These are phyloP conservation scores for Anoncus sp. DNA, from an alignment of 2,888 invertebrate species.

Conservation along the genomic window DNA sequence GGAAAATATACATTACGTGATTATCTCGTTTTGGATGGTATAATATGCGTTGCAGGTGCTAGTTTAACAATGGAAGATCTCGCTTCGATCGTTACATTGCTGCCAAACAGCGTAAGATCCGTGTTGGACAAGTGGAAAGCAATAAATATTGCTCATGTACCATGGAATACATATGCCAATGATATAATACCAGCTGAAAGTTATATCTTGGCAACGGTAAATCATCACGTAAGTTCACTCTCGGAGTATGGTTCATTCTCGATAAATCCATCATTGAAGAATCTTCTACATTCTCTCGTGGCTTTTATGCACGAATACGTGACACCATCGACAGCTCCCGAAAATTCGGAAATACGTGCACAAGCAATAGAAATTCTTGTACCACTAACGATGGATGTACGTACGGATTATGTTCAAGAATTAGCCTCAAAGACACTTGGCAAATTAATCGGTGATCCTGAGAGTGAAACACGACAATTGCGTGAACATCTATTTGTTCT, in stretches of 20 bases:
- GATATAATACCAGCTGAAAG: slow-evolving; percentile 94
- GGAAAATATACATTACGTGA: slow-evolving; percentile 83
- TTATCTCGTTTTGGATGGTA: slow-evolving; percentile 82
- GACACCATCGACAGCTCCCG: slow-evolving; percentile 84
- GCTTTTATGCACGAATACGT: slow-evolving; percentile 87
- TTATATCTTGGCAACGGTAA: slow-evolving; percentile 90
- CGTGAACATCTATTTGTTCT: slow-evolving; percentile 87
- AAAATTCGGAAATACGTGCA: slow-evolving; percentile 87
- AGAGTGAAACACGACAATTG: slow-evolving; percentile 88
- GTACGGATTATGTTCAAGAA: slow-evolving; percentile 90
- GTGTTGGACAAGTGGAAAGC: slow-evolving; percentile 87
- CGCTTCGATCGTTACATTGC: slow-evolving; percentile 83
- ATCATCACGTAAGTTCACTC: slow-evolving; percentile 87
- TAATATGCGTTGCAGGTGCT: slow-evolving; percentile 81
- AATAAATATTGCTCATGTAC: slow-evolving; percentile 85
- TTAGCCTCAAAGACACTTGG: slow-evolving; percentile 87
- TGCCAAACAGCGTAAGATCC: slow-evolving; percentile 85
- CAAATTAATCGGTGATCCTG: slow-evolving; percentile 86
- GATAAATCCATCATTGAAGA: slow-evolving; percentile 87
- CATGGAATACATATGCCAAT: slow-evolving; percentile 88
- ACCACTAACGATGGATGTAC: slow-evolving; percentile 90
- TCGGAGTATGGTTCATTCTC: slow-evolving; percentile 86
- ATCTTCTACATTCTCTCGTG: slow-evolving; percentile 87
- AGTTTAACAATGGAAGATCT: slow-evolving; percentile 84
- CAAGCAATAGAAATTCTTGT: slow-evolving; percentile 89